phyloP scores from a whole-genome alignment of 1,140 invertebrate genomes.

The Octopus bimaculoides region DNA sequence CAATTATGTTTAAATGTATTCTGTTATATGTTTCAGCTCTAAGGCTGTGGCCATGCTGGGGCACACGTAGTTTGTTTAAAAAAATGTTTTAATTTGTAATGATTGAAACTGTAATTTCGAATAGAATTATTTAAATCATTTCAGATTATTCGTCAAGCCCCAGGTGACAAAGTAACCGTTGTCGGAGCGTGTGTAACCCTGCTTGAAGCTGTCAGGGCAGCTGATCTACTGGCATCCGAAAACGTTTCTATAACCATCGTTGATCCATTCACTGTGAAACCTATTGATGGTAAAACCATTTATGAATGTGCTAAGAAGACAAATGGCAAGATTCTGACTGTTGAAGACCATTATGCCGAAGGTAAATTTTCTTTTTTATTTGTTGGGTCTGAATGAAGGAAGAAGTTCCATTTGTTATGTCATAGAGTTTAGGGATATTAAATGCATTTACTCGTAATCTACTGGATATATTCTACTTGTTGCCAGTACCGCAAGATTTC shows the following conservation, averaged over 20 bases:
- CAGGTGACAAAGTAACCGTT: constrained; percentile 76
- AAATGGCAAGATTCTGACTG: constrained; percentile 82
- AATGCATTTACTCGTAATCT: no score
- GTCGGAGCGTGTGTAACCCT: constrained; percentile 92
- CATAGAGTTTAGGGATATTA: no score
- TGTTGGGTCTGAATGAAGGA: no score
- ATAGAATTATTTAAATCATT: constrained; percentile 12
- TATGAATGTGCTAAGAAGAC: constrained; percentile 75
- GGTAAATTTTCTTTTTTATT: constrained; percentile 59
- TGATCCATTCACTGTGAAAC: constrained; percentile 96
- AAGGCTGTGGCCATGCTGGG: no score
- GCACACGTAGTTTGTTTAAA: no score
- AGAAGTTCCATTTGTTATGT: no score
- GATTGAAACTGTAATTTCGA: no score
- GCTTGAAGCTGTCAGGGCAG: constrained; percentile 84
- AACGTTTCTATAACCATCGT: constrained; percentile 74
- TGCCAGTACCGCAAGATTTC: no score
- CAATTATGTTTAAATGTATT: no score
- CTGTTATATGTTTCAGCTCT: no score
- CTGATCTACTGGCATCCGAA: constrained; percentile 69
- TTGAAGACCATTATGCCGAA: constrained; percentile 96
- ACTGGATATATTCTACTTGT: no score
- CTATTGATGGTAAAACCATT: constrained; percentile 80
- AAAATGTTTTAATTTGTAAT: no score
- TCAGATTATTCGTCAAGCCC: constrained; percentile 70